Evolutionary conservation across 1,140 invertebrate species (phyloP).

Genomic region (Penaeus indicus): DNA sequence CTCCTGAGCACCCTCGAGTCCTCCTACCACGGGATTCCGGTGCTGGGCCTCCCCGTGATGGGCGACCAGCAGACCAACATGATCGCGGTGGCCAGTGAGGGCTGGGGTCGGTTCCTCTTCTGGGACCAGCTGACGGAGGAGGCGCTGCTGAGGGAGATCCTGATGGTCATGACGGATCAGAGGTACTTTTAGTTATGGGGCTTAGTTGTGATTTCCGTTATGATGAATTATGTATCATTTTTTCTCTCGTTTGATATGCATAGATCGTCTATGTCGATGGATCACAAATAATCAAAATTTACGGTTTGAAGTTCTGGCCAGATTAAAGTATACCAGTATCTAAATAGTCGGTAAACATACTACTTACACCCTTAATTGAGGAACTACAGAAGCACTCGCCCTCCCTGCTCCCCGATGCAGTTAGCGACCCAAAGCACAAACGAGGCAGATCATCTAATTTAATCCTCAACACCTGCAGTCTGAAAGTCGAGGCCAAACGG

Average conservation of each 20-base stretch:
- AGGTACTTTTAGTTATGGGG: not conserved
- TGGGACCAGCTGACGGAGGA: slow-evolving; percentile 40
- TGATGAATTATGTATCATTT: too few relatives aligned
- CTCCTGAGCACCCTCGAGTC: slow-evolving; percentile 79
- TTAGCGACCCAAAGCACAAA: too few relatives aligned
- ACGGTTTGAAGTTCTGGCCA: too few relatives aligned
- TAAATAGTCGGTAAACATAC: too few relatives aligned
- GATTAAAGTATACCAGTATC: too few relatives aligned
- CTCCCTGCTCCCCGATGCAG: too few relatives aligned
- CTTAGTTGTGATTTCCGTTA: not conserved
- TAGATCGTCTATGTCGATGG: too few relatives aligned
- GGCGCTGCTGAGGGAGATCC: not conserved
- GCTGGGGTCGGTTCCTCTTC: slow-evolving; percentile 71
- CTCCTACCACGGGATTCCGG: slow-evolving; percentile 78
- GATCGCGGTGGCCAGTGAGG: slow-evolving; percentile 70
- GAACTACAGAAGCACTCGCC: too few relatives aligned
- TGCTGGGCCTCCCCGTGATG: slow-evolving; percentile 79
- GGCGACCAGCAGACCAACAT: slow-evolving; percentile 74
- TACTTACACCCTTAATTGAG: too few relatives aligned
- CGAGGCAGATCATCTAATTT: too few relatives aligned
- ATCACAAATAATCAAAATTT: too few relatives aligned
- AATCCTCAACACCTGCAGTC: not conserved
- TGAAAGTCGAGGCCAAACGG: not conserved
- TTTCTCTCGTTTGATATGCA: too few relatives aligned
- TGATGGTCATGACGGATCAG: not conserved